Conservation (phyloP, 2,888 invertebrate genomes). For the Napeogenes sylphis region DNA sequence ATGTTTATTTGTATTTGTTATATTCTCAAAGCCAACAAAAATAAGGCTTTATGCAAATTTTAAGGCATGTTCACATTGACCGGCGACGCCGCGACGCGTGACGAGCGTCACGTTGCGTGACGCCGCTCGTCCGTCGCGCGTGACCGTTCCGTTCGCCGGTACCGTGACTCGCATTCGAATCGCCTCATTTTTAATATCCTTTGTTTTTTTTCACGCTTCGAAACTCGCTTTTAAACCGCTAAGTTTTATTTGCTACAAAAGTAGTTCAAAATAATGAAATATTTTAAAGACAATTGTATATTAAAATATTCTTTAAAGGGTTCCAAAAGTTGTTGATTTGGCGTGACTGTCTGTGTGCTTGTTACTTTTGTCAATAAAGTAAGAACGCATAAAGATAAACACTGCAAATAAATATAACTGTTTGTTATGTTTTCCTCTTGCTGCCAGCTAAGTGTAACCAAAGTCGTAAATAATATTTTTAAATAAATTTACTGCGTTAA, state of each 20-base stretch:
- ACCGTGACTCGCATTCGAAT: constrained; percentile 64
- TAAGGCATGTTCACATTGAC: constrained; percentile 61
- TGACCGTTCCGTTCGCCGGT: constrained; percentile 70
- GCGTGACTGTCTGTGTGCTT: too few species aligned
- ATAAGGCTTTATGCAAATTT: constrained; percentile 52
- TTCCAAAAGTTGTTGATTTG: too few species aligned
- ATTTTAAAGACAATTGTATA: too few species aligned
- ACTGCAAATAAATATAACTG: too few species aligned
- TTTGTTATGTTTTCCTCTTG: too few species aligned
- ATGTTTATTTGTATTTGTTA: too few species aligned
- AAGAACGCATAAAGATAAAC: too few species aligned
- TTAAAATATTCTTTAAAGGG: background rate
- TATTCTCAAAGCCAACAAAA: background rate
- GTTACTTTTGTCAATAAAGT: too few species aligned
- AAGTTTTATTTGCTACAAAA: constrained; percentile 34
- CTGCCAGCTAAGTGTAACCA: too few species aligned
- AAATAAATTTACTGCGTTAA: too few species aligned
- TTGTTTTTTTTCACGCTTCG: constrained; percentile 53
- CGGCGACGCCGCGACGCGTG: constrained; percentile 49
- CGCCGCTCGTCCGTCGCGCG: constrained; percentile 43
- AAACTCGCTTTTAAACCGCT: constrained; percentile 68
- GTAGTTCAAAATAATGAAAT: background rate
- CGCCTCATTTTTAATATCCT: constrained; percentile 49
- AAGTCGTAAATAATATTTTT: too few species aligned
- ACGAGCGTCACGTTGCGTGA: constrained; percentile 37